Evolutionary conservation across 2,888 invertebrate species (phyloP), one percentile per base, ranked within the genome.

Genomic region (Thereva nobilitata): DNA sequence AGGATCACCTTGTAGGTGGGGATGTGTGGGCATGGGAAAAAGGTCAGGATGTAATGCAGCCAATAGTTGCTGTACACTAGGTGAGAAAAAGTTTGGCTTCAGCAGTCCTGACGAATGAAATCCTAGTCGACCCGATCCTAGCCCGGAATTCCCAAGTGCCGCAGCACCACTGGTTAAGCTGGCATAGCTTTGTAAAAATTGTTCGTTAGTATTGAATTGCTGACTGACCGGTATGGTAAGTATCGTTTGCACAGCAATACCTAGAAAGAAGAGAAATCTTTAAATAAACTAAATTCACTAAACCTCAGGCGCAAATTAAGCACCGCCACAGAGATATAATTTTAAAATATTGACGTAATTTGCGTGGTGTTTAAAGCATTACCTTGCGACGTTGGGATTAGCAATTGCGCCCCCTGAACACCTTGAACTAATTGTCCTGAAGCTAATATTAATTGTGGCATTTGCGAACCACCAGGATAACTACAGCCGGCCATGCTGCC

Each of bases 321-420:
- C 23, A 2, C 23, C 23, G 23, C 23, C 23, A 23, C 23, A 23
- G 23, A 23, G 23, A 61, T 40, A 61, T 50, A 61, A 40, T 41
- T 10, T 8, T 50, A 61, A 61, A 50, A 10, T 50, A 61, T 59
- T 23, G 38, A 50, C 9, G 41, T 10, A 23, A 50, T 41, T 44
- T 64, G 8, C 42, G 35, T 3, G 59, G 44, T 44, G 38, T 64
- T 49, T 63, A 44, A 49, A 61, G 40, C 23, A 73, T 78, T 82
- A 93, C 95, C 95, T 87, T 95, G 94, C 70, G 95, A 93, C 65
- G 96, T 96, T 61, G 96, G 96, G 83, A 97, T 96, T 75, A 96
- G 88, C 67, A 97, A 86, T 79, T 96, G 96, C 54, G 95, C 94
- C 9, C 94, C 94, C 82, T 95, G 95, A 74, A 95, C 93, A 72